Base-by-base conservation (phyloP, 2,888 invertebrate genomes). In the Diarsia mendica region DNA sequence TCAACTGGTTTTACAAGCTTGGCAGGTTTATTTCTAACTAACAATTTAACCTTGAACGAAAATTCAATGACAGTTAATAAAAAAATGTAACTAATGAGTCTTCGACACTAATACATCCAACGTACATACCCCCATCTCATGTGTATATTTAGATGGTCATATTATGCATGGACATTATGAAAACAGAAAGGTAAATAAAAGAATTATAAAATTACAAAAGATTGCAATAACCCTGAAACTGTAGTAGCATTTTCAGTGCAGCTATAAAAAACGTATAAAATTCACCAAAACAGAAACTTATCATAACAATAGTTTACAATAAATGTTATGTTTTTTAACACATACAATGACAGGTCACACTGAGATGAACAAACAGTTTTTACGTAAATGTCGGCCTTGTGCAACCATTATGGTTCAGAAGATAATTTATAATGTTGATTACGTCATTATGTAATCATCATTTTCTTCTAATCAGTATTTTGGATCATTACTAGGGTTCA, bases 1-100 rank as follows among this genome's bases (percentile, higher is more conserved):
- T 61, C 72, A 71, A 89, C 86, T 82, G 78, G 85, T 84, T 83
- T 48, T 74, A 82, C 85, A 77, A 68, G 86, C 85, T 80, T 73
- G 67, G 69, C 85, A 71, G 69, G 78, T 80, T 79, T 82, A 44
- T 79, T 86, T 74, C 74, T 76, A 78, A 76, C 77, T 82, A 78
- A 82, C 79, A 70, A 82, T 79, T 79, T 72, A 80, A 72, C 71
- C 76, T 80, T 58, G 73, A 67, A 69, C 75, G 60, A 75, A 75
- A 78, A 78, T 78, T 78, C 75, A 85, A 83, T 78, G 80, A 76
- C 78, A 75, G 51, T 53, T n/a, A 55, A 77, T 83, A 20, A 72
- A 80, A 82, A 75, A 72, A 73, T 0, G 3, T 33, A 44, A 70
- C 66, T 61, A 85, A 82, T 67, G 68, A 85, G 58, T 66, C 39